These are phyloP conservation scores for Phoeniculus purpureus DNA, from an alignment of 2,797 vertebrate genomes.

Conservation along the genomic window DNA sequence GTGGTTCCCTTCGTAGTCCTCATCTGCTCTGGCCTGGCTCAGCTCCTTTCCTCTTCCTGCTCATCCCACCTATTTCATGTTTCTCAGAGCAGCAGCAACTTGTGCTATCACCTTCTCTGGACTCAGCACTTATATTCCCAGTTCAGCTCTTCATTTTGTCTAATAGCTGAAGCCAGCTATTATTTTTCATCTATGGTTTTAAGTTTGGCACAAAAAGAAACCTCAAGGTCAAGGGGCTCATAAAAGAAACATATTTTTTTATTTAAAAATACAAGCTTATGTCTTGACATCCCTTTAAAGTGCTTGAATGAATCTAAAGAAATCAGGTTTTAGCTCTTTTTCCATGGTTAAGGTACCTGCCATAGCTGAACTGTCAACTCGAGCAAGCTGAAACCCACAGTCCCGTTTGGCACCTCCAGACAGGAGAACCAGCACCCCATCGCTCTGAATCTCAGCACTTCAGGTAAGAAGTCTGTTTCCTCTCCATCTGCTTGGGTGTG, in stretches of 20 bases:
- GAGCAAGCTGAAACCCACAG: not conserved
- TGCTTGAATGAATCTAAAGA: not conserved
- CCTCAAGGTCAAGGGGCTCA: slow-evolving; percentile 24
- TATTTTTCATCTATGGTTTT: slow-evolving; percentile 62
- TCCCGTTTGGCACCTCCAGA: not conserved
- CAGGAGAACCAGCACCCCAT: not conserved
- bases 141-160: slow-evolving; percentile 23
- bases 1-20: not conserved
- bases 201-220: slow-evolving; percentile 22
- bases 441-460: not conserved
- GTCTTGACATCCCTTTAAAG: slow-evolving; percentile 21
- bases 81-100: slow-evolving; percentile 18
- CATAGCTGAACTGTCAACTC: not conserved
- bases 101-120: slow-evolving; percentile 10
- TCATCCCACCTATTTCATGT: not conserved
- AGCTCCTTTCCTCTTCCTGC: slow-evolving; percentile 10
- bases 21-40: not conserved
- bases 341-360: not conserved
- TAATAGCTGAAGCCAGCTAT: slow-evolving; percentile 10
- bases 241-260: not conserved
- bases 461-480: not conserved
- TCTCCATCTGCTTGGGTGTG: not conserved
- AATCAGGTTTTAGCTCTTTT: not conserved
- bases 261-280: slow-evolving; percentile 46
- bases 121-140: slow-evolving; percentile 32